Evolutionary conservation across 1,140 invertebrate species (phyloP), one percentile per base, ranked within the genome.

Genomic region (Heliconius hewitsoni): DNA sequence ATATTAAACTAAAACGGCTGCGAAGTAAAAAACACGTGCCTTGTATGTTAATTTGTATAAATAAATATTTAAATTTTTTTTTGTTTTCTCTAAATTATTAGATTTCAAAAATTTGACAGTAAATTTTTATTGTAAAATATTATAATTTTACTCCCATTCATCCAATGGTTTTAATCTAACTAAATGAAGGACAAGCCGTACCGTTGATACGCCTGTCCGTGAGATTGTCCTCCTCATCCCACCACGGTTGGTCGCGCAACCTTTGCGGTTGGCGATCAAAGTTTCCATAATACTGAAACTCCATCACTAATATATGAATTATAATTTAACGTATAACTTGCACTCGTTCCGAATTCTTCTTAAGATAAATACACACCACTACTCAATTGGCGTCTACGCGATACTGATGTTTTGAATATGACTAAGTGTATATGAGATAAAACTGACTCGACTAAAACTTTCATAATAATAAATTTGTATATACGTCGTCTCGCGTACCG

Each of bases 221-320:
- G 9, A 94, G 88, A 9, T 87, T 94, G 80, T 94, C 93, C 74
- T 94, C 93, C 82, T 94, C 93, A 37, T 94, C 93, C 93, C 93
- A 94, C 88, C 90, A 91, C 2, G 93, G 93, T 37, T 91, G 88
- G 39, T 94, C 93, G 42, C 87, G 88, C 23, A 89, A 80, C 72
- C 90, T 85, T 23, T 86, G 83, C 73, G 86, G 78, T 34, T 84
- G 85, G 16, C 89, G 86, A 46, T 94, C 90, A 78, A 88, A 91
- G 78, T 90, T 90, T 23, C 89, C 90, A 77, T 92, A 93, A 81
- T 91, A 93, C 84, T 94, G 91, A 81, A 93, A 93, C 85, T 93
- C 93, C 91, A 94, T 94, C 42, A 77, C 76, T 70, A 27, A 77
- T 80, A 82, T 78, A 77, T 55, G 57, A 79, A 74, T 55, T 66